Conservation (phyloP, 2,113 vertebrate genomes). For the Anolis carolinensis region DNA sequence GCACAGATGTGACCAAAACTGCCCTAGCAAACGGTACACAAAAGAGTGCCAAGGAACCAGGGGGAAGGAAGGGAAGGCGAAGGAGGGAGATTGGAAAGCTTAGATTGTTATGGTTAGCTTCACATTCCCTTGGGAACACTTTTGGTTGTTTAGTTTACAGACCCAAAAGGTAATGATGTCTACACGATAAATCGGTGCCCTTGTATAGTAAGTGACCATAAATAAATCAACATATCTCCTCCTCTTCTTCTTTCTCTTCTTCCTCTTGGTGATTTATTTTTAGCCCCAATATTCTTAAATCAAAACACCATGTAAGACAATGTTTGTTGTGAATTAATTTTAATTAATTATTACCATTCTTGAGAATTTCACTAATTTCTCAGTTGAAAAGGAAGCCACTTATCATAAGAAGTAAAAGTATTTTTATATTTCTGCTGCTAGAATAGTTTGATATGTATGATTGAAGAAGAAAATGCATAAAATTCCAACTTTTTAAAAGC, state of each 20-base stretch:
- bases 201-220: constrained; percentile 82
- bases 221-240: constrained; percentile 79
- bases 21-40: constrained; percentile 83
- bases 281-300: constrained; percentile 75
- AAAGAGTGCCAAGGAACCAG: constrained; percentile 84
- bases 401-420: background rate
- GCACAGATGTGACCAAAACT: constrained; percentile 96
- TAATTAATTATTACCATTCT: constrained; percentile 42
- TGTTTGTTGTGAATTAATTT: constrained; percentile 24
- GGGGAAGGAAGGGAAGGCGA: constrained; percentile 34
- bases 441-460: constrained; percentile 14
- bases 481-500: constrained; percentile 2
- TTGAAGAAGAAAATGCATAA: constrained; percentile 19
- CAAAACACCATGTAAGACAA: constrained; percentile 74
- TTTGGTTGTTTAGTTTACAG: constrained; percentile 88
- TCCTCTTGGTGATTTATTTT: constrained; percentile 70
- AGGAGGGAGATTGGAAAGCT: constrained; percentile 78
- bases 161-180: constrained; percentile 87
- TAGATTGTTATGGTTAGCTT: constrained; percentile 90
- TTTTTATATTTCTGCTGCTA: background rate
- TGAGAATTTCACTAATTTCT: constrained; percentile 33
- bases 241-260: no score
- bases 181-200: constrained; percentile 83
- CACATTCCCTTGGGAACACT: constrained; percentile 85
- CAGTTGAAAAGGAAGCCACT: constrained; percentile 6